These are phyloP conservation scores for Haliaeetus leucogaster DNA, from an alignment of 2,113 vertebrate genomes.

Conservation along the genomic window DNA sequence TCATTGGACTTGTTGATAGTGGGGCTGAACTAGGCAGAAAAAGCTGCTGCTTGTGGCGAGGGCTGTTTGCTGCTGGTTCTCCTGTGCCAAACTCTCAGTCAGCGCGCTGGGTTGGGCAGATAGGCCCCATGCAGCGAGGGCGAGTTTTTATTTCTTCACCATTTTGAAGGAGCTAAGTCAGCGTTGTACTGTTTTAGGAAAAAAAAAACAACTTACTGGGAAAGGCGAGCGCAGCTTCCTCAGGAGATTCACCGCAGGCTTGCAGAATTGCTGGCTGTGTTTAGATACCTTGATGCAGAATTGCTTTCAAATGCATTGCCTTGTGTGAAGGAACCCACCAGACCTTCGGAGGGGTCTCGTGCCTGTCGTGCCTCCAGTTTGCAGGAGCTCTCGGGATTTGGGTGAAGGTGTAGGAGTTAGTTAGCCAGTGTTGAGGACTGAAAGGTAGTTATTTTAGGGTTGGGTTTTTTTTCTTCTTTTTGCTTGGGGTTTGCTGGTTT, in stretches of 20 bases:
- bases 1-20: neutral
- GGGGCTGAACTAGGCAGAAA: neutral
- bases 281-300: neutral
- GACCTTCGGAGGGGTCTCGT: neutral
- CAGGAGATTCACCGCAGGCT: accelerated
- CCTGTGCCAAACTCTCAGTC: neutral
- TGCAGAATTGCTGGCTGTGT: neutral
- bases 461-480: neutral
- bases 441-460: neutral
- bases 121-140: accelerated
- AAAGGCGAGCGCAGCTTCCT: neutral
- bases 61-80: neutral
- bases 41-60: neutral
- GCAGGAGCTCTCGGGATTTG: neutral
- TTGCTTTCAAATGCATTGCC: neutral
- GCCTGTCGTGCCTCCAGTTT: accelerated
- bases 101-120: neutral
- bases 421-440: neutral
- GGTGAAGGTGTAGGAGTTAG: neutral
- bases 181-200: neutral
- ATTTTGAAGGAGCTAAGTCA: neutral
- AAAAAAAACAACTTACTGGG: neutral
- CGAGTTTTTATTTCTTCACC: accelerated
- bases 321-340: neutral
- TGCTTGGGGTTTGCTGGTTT: neutral